phyloP scores from a whole-genome alignment of 2,797 vertebrate species.

The Lagodon rhomboides region DNA sequence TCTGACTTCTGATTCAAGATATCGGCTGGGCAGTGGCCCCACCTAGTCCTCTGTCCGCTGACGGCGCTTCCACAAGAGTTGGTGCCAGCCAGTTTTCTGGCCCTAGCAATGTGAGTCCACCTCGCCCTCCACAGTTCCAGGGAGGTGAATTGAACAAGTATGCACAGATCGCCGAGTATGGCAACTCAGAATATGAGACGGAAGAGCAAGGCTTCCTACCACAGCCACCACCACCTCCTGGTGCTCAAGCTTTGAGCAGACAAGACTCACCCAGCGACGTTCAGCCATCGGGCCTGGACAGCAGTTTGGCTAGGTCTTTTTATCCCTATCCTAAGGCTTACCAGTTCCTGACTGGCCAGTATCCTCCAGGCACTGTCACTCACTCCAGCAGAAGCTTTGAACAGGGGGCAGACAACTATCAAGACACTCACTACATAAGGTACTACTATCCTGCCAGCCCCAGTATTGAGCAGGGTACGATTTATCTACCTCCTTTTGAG shows the following conservation, averaged over 20 bases:
- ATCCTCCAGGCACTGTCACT: slow-evolving; percentile 47
- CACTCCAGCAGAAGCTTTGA: slow-evolving; percentile 41
- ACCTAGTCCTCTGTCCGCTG: not conserved
- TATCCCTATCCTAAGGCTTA: slow-evolving; percentile 17
- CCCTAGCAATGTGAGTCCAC: not conserved
- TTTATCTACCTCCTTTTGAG: too few relatives aligned
- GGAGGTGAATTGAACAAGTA: slow-evolving; percentile 12
- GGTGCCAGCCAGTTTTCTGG: rapidly evolving
- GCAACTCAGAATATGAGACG: slow-evolving; percentile 29
- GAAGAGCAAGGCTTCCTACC: not conserved
- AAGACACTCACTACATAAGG: slow-evolving; percentile 12
- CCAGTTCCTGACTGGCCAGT: slow-evolving; percentile 30
- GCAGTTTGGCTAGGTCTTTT: not conserved
- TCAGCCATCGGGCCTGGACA: not conserved
- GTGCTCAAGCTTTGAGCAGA: too few relatives aligned
- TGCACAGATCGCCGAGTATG: slow-evolving; percentile 18
- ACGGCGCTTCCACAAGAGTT: not conserved
- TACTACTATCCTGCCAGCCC: not conserved
- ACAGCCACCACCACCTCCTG: not conserved
- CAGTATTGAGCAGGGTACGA: not conserved
- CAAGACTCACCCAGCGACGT: rapidly evolving
- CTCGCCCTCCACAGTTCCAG: not conserved
- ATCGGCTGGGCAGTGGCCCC: not conserved
- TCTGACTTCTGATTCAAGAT: not conserved
- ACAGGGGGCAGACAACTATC: slow-evolving; percentile 21